Evolutionary conservation across 2,113 vertebrate species (phyloP), one percentile per base, ranked within the genome.

Genomic region (Chamaetylas fuelleborni): DNA sequence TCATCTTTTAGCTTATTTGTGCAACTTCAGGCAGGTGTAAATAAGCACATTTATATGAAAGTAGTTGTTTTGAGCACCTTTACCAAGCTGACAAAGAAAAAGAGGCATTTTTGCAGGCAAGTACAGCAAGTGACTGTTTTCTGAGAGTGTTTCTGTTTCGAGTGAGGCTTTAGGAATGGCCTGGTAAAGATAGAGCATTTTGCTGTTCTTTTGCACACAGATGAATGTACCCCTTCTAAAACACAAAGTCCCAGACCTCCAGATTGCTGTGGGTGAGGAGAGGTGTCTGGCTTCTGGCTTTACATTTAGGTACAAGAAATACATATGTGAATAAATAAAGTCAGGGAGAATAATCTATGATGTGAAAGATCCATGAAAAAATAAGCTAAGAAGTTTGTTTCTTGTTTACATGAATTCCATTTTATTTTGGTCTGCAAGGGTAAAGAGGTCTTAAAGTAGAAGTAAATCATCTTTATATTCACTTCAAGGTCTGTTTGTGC

Each of bases 351-450:
- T 82, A 96, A 97, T 85, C 81, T 91, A 79, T 36, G 89, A 95
- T 90, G 90, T 94, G 94, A 91, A 91, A 90, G 66, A 77, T 38
- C 50, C 62, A 66, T 47, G 45, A 92, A 94, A 93, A 96, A 95
- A 92, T 94, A 94, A 95, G 87, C 89, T 87, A 31, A 92, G 45
- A 54, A 92, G 50, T 94, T 95, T 96, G 90, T 94, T 95, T 95
- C 90, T 95, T 93, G 90, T 90, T 95, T 95, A 89, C 70, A 70
- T 33, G 11, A 91, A 93, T 92, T 94, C 90, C 54, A 82, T 91
- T 95, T 95, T 91, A 77, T 94, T 95, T 95, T 94, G 54, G 78
- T 91, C 81, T 85, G 42, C 85, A 79, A 51, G 67, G 31, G 87
- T 86, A 93, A 93, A 73, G 79, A 86, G 71, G 51, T 56, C 79